Evolutionary conservation across 2,113 vertebrate species (phyloP).

Genomic region (Emydura subglobosa): DNA sequence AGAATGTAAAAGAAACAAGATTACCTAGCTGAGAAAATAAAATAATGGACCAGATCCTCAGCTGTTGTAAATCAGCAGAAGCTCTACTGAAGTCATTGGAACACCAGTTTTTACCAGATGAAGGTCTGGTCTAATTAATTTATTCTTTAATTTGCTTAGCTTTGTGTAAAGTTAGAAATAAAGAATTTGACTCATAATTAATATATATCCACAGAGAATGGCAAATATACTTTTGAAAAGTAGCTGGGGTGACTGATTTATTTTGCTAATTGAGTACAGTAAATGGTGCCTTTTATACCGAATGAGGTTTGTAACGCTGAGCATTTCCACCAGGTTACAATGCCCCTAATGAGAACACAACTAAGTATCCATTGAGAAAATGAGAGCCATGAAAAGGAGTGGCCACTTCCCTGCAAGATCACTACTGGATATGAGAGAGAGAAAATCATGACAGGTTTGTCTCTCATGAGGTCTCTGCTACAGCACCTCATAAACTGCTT

Average conservation of each 20-base stretch:
- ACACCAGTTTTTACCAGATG: accelerated
- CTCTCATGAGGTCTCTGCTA: not conserved
- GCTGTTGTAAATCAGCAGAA: not conserved
- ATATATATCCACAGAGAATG: not conserved
- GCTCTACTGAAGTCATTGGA: not conserved
- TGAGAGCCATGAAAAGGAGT: not conserved
- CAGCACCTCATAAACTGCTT: accelerated
- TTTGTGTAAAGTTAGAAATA: not conserved
- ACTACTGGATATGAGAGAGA: not conserved
- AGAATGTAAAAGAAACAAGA: not conserved
- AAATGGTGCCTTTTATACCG: not conserved
- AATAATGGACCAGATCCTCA: not conserved
- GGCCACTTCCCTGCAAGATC: not conserved
- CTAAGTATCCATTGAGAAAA: not conserved
- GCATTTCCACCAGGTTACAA: not conserved
- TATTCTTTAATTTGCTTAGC: not conserved
- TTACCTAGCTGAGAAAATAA: not conserved
- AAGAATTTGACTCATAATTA: not conserved
- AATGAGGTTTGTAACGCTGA: not conserved
- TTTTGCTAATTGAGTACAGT: not conserved
- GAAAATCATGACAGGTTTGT: not conserved
- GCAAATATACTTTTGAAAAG: not conserved
- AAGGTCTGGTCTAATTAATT: not conserved
- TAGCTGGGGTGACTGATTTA: not conserved
- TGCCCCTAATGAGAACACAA: not conserved